Evolutionary conservation across 37 sponge, comb jelly and placozoan genomes (phyloP), one percentile per base, ranked within the genome.

Genomic region (Mnemiopsis leidyi): DNA sequence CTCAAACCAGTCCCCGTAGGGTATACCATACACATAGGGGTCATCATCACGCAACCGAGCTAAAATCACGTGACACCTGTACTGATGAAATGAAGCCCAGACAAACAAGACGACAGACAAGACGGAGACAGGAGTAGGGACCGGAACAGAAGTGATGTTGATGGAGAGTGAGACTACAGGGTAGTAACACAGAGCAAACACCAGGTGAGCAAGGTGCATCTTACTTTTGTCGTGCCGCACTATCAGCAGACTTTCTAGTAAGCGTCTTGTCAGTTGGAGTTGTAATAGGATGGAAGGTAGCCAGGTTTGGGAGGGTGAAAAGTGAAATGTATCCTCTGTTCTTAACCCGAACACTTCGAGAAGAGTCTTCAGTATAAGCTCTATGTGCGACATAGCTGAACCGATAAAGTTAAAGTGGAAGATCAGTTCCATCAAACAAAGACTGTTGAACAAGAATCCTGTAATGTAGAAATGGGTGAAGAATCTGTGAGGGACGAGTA

Each of bases 11-110:
- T 85, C 90, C 9, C 90, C 90, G 0, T 40, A 13, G 24, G 90
- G 90, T 26, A 85, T 34, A 16, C 90, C 90, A 39, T 85, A 85
- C 34, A 31, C 36, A 0, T 38, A 0, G 25, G 25, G n/a, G 20
- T 23, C 61, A 31, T 31, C 7, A 1, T 25, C 35, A 0, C 90
- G 32, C 90, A 85, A 38, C 16, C 39, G 61, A 28, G 90, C 90
- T 16, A 85, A 30, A 39, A 85, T 85, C 67, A 23, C n/a, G 67
- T 85, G 90, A 38, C 90, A 85, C 67, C 16, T 36, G 90, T 32
- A 85, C 90, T 85, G 90, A 38, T 85, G 90, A n/a, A 85, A 67
- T 21, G 90, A 85, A 23, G 90, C 90, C 90, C 90, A 85, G 90
- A 13, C 0, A 30, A 85, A 85, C 7, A 85, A 13, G 2, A 23